These are phyloP conservation scores for Cartodere bifasciata DNA, from an alignment of 2,888 invertebrate genomes.

Conservation along the genomic window DNA sequence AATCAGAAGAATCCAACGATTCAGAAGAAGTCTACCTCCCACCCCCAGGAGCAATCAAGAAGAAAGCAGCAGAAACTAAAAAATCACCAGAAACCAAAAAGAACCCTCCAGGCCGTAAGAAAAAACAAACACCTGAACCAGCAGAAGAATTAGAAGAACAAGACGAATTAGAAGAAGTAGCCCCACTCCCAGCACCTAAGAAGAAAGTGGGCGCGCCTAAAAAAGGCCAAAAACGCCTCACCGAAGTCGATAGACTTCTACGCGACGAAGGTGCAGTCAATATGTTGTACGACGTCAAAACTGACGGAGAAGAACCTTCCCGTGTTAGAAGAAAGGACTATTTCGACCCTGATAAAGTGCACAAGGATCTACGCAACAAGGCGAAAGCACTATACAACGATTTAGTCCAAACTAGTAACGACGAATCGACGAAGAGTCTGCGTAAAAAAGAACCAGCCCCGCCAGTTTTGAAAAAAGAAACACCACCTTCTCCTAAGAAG, in stretches of 20 bases:
- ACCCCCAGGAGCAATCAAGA: too few species aligned
- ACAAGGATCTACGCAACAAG: constrained; percentile 29
- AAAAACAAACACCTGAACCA: neutral
- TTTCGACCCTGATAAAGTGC: constrained; percentile 12
- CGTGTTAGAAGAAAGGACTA: constrained; percentile 16
- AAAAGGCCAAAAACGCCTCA: constrained; percentile 27
- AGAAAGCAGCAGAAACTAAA: too few species aligned
- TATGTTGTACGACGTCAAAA: constrained; percentile 62
- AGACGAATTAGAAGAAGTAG: neutral
- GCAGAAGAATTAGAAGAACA: neutral
- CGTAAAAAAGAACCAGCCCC: constrained; percentile 35
- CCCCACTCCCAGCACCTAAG: neutral
- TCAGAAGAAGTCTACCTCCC: too few species aligned
- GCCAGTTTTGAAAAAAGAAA: constrained; percentile 13
- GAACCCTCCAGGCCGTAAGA: too few species aligned
- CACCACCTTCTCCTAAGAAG: too few species aligned
- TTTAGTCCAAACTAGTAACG: constrained; percentile 24
- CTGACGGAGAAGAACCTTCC: constrained; percentile 26
- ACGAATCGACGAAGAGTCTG: constrained; percentile 36
- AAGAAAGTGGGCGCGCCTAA: too few species aligned
- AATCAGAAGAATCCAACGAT: too few species aligned
- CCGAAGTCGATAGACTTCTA: constrained; percentile 63
- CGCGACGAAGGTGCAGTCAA: constrained; percentile 82
- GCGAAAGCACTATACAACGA: constrained; percentile 31
- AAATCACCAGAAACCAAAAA: too few species aligned